Percentiles rank a stretch among this genome's conserved stretches.
Evolutionary conservation across 2,888 invertebrate genomes (phyloP).

Genomic region (Brachycybe producta): DNA sequence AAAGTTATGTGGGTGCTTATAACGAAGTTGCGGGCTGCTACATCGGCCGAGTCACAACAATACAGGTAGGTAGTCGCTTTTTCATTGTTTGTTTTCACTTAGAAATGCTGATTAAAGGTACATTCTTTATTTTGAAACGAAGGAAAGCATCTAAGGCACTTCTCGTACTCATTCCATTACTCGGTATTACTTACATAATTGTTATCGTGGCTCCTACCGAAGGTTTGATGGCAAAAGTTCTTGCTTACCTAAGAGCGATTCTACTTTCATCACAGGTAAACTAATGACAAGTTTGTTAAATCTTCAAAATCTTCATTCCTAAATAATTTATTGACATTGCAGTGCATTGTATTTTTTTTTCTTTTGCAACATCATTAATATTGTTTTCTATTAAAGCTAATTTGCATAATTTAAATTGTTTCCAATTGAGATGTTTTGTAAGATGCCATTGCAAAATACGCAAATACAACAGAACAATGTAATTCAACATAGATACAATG

Average conservation of each 20-base stretch:
- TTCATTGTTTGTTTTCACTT: too few species aligned
- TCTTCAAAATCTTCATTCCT: too few species aligned
- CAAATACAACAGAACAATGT: too few species aligned
- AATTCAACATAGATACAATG: too few species aligned
- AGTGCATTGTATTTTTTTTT: too few species aligned
- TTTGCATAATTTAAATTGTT: too few species aligned
- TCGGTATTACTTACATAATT: constrained; percentile 81
- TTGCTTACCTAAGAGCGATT: constrained; percentile 63
- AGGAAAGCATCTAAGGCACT: constrained; percentile 82
- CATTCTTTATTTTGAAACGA: too few species aligned
- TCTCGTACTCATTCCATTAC: constrained; percentile 77
- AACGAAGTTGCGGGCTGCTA: constrained; percentile 36
- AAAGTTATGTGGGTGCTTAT: constrained; percentile 36
- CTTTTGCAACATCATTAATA: too few species aligned
- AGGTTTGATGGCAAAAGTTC: constrained; percentile 53
- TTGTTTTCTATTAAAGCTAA: neutral
- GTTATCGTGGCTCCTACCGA: constrained; percentile 55
- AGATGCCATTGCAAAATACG: too few species aligned
- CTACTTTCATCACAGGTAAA: constrained; percentile 80
- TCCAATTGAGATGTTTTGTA: too few species aligned
- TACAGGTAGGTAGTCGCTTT: constrained; percentile 33
- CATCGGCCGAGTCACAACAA: constrained; percentile 32
- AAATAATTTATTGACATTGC: too few species aligned
- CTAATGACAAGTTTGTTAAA: neutral
- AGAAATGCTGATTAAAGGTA: too few species aligned